Base-by-base conservation (phyloP, 2,888 invertebrate genomes). In the Cheilosia soror region DNA sequence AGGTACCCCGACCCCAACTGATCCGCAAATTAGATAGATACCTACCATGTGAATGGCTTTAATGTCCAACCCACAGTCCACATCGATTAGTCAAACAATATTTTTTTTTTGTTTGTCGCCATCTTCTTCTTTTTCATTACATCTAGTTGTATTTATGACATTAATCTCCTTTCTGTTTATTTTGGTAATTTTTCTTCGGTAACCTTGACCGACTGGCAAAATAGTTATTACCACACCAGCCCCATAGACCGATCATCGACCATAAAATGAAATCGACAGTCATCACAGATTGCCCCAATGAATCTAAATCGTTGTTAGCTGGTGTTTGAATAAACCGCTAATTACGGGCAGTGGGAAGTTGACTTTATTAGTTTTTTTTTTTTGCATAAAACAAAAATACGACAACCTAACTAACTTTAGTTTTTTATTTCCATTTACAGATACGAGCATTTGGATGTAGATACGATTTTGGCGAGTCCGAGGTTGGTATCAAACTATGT, bases 401-500 rank as follows among this genome's bases (percentile, higher is more conserved):
- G 42, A 25, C 13, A 40, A 25, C 20, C 20, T 20, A 25, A 55
- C 2, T 58, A 44, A 71, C 66, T 47, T 77, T 71, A n/a, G 15
- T 6, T 25, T 65, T 60, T 44, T 9, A 11, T 68, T 62, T 49
- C 27, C 44, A 76, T 66, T 88, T 89, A 90, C 53, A 93, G 95
- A 89, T 96, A 96, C 90, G 96, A 96, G 89, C 95, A 95, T 90
- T 92, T 96, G 88, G 95, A 96, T 90, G 93, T 96, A 31, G 95
- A 96, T 87, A 94, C 94, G 57, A 94, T 96, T 88, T 93, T 96
- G 88, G 93, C 94, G 62, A 96, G 95, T 90, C 94, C 95, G 88
- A 93, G 96, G 89, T 92, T 96, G 87, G 94, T 96, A 63, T 94
- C 94, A 87, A 95, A 95, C 89, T 96, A 96, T 92, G 94, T 95